Evolutionary conservation across 2,113 vertebrate species (phyloP), one percentile per base, ranked within the genome.

Genomic region (Gobiocypris rarus): DNA sequence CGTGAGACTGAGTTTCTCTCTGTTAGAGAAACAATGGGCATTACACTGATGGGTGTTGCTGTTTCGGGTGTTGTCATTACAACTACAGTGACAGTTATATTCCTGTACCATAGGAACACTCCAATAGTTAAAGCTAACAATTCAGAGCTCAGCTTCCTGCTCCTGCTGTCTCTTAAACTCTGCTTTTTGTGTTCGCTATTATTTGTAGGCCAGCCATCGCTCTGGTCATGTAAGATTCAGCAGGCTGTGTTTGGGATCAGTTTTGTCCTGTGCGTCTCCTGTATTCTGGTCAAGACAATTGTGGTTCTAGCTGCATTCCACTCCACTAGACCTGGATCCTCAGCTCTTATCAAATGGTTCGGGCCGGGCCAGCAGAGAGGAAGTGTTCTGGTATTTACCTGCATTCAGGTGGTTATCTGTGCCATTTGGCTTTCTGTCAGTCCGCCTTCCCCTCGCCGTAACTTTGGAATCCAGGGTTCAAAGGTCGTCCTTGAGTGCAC

Each of bases 401-500:
- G 87, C 15, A 43, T 91, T 6, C 87, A 95, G 90, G 83, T 94
- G 31, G 50, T 91, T 63, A 94, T 94, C 81, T 94, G 93, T 86
- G 71, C 81, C 4, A 45, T 85, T 6, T 94, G 94, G 93, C 81
- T 94, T 3, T 90, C 88, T n/a, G 38, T 92, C 58, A 90, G 86
- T 1, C 93, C 94, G 4, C 94, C 93, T 0, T 83, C 69, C 10
- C 92, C 94, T 83, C 69, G 84, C 28, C 86, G 76, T 54, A 92
- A 94, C 77, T 82, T 90, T 22, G 84, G 84, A 5, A 73, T 90
- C 31, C 89, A 91, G 5, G 88, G 91, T 6, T 90, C 88, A 81
- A 92, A 90, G 80, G 91, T 95, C 63, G 88, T 93, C 19, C 75
- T 94, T 22, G 82, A 93, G 84, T 95, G 95, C 80, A 88, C 90